Conservation (phyloP, 2,113 vertebrate genomes). For the Coptodon rendalli region DNA sequence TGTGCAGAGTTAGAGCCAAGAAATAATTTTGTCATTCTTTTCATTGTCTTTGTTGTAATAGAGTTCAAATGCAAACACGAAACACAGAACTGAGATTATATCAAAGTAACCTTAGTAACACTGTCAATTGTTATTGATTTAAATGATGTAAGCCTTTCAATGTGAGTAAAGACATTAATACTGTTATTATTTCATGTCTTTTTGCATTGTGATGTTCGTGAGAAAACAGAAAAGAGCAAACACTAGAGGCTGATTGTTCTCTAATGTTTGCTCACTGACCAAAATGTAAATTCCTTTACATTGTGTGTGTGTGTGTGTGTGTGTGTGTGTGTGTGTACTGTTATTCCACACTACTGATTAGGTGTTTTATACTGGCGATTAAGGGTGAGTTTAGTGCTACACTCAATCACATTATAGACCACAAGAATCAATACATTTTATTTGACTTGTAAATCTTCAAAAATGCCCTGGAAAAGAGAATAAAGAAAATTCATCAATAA, state of each 20-base stretch:
- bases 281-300: background rate
- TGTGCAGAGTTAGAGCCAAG: background rate
- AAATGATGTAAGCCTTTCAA: background rate
- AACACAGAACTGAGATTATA: rapidly evolving
- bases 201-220: rapidly evolving
- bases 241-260: rapidly evolving
- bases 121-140: rapidly evolving
- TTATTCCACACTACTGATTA: rapidly evolving
- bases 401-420: background rate
- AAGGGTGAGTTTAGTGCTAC: rapidly evolving
- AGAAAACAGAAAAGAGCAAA: too few relatives aligned
- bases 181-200: rapidly evolving
- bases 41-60: rapidly evolving
- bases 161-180: background rate
- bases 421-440: background rate
- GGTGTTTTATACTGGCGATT: rapidly evolving
- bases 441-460: rapidly evolving
- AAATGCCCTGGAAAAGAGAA: rapidly evolving
- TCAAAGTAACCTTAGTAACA: background rate
- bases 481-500: background rate
- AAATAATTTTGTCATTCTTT: rapidly evolving
- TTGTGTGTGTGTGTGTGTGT: too few relatives aligned
- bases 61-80: rapidly evolving
- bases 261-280: background rate
- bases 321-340: background rate